These are phyloP conservation scores for Grapholita molesta DNA, from an alignment of 1,140 invertebrate species.

Conservation along the genomic window DNA sequence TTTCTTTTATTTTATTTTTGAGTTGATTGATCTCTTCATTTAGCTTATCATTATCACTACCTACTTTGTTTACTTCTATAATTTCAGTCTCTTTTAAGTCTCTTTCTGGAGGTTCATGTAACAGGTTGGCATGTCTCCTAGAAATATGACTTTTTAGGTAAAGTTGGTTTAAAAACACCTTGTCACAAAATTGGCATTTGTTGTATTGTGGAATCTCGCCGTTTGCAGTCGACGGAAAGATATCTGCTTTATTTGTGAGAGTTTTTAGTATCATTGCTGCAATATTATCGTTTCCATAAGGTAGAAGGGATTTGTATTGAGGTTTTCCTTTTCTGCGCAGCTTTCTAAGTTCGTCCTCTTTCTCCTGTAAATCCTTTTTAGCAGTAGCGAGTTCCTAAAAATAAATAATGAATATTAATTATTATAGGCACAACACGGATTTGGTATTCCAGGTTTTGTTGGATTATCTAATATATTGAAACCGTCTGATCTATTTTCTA, in stretches of 20 bases:
- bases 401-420: constrained; percentile 20
- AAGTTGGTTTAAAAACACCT: constrained; percentile 79
- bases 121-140: constrained; percentile 66
- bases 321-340: constrained; percentile 59
- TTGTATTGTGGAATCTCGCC: constrained; percentile 55
- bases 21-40: constrained; percentile 73
- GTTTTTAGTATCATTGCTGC: constrained; percentile 68
- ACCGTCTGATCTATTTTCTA: too few species aligned
- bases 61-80: constrained; percentile 14
- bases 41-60: constrained; percentile 52
- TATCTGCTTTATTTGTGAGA: constrained; percentile 54
- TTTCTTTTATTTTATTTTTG: constrained; percentile 61
- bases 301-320: constrained; percentile 43
- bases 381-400: constrained; percentile 60
- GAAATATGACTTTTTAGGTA: constrained; percentile 78
- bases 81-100: constrained; percentile 32
- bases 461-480: too few species aligned
- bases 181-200: constrained; percentile 78
- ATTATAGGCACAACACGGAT: too few species aligned
- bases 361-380: constrained; percentile 61
- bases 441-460: too few species aligned
- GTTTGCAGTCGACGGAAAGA: constrained; percentile 44
- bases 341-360: constrained; percentile 70
- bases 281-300: constrained; percentile 68
- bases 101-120: constrained; percentile 48